Evolutionary conservation across 37 sponge, comb jelly and placozoan genomes (phyloP).

Genomic region (Ephydatia muelleri): DNA sequence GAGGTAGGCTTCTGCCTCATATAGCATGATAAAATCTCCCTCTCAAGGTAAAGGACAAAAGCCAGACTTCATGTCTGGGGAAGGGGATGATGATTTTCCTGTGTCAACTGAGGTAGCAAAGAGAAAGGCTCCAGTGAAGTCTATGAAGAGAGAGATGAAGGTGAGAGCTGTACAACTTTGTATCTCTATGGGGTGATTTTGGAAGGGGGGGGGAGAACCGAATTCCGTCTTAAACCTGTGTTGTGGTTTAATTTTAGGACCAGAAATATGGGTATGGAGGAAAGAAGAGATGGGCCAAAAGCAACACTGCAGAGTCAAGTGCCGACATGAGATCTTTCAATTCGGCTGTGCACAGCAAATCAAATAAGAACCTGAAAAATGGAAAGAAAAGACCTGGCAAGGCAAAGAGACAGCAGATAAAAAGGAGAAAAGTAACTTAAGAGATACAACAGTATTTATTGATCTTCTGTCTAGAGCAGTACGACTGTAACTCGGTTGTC

Average conservation of each 20-base stretch:
- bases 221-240: neutral
- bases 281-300: constrained; percentile 68
- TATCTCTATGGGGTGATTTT: neutral
- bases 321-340: constrained; percentile 85
- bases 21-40: neutral
- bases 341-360: constrained; percentile 41
- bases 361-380: neutral
- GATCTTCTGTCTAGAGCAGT: too few relatives aligned
- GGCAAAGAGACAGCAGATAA: constrained; percentile 41
- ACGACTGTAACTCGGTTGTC: neutral
- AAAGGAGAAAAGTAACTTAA: constrained; percentile 2
- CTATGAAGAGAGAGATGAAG: constrained; percentile 30
- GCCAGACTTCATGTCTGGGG: constrained; percentile 47
- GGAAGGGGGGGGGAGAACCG: neutral
- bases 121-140: constrained; percentile 7
- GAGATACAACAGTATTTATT: neutral
- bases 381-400: constrained; percentile 36
- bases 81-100: constrained; percentile 40
- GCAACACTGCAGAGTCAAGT: constrained; percentile 81
- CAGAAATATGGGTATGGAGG: constrained; percentile 85
- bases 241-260: constrained; percentile 42
- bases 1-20: too few relatives aligned
- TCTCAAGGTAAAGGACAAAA: constrained; percentile 44
- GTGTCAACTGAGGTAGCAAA: neutral
- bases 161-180: too few relatives aligned